phyloP scores from a whole-genome alignment of 2,797 vertebrate species.

The Oreochromis grahami region DNA sequence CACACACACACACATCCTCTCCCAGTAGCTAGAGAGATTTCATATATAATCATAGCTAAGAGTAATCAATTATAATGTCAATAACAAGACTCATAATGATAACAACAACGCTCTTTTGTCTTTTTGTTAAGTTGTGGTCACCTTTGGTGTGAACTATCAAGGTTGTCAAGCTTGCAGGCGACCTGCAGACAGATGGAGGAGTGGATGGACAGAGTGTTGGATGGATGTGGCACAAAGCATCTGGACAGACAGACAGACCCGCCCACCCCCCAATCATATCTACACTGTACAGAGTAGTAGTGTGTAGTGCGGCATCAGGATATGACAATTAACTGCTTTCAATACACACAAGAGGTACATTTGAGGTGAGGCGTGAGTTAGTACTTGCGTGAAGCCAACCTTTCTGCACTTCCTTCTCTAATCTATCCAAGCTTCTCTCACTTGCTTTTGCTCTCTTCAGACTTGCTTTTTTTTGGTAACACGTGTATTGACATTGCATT shows the following conservation, averaged over 20 bases:
- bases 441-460: conserved; percentile 46
- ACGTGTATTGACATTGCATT: conserved; percentile 71
- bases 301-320: conserved; percentile 29
- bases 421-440: not conserved
- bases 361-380: conserved; percentile 39
- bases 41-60: conserved; percentile 50
- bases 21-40: conserved; percentile 53
- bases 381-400: conserved; percentile 13
- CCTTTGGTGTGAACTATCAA: conserved; percentile 73
- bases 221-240: conserved; percentile 30
- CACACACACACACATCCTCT: not conserved
- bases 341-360: conserved; percentile 6
- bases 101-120: conserved; percentile 48
- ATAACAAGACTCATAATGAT: conserved; percentile 53
- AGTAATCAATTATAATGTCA: conserved; percentile 56
- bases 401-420: not conserved
- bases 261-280: not conserved
- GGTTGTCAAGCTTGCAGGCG: conserved; percentile 46
- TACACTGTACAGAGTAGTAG: conserved; percentile 30
- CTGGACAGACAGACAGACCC: conserved; percentile 61
- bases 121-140: conserved; percentile 60
- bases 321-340: not conserved
- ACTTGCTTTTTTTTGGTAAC: conserved; percentile 75
- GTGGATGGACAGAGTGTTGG: conserved; percentile 33
- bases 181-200: conserved; percentile 51